These are phyloP conservation scores for Myocastor coypus DNA, from an alignment of 2,113 vertebrate species.

Conservation along the genomic window DNA sequence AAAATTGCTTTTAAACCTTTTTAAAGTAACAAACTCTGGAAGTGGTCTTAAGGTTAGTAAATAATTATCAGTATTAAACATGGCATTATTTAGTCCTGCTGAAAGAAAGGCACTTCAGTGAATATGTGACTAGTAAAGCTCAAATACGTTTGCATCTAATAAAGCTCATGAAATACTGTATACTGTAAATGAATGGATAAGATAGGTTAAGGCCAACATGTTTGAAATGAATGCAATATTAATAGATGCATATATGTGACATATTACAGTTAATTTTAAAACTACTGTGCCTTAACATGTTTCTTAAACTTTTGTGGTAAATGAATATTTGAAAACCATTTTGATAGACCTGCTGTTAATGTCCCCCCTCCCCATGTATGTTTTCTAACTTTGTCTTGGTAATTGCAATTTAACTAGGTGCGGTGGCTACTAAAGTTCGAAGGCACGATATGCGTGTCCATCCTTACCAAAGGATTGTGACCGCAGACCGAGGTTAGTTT, in stretches of 20 bases:
- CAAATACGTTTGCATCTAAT: slow-evolving; percentile 87
- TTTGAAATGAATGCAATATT: slow-evolving; percentile 91
- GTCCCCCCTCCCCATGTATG: slow-evolving; percentile 87
- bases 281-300: slow-evolving; percentile 97
- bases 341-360: slow-evolving; percentile 94
- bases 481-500: slow-evolving; percentile 99
- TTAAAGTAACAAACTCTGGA: slow-evolving; percentile 88
- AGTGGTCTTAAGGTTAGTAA: slow-evolving; percentile 89
- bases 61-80: slow-evolving; percentile 91
- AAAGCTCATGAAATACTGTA: slow-evolving; percentile 89
- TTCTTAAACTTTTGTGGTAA: slow-evolving; percentile 91
- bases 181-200: slow-evolving; percentile 87
- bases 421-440: slow-evolving; percentile 99
- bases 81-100: slow-evolving; percentile 90
- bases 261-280: slow-evolving; percentile 87
- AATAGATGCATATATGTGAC: slow-evolving; percentile 89
- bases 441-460: slow-evolving; percentile 99
- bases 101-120: slow-evolving; percentile 91
- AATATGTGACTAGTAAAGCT: slow-evolving; percentile 96
- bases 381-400: slow-evolving; percentile 98
- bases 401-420: slow-evolving; percentile 99
- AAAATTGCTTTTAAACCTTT: slow-evolving; percentile 91
- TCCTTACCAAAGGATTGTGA: slow-evolving; percentile 99
- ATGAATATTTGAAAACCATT: slow-evolving; percentile 92
- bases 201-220: slow-evolving; percentile 89